phyloP scores from a whole-genome alignment of 2,797 vertebrate genomes.

The Chelmon rostratus region DNA sequence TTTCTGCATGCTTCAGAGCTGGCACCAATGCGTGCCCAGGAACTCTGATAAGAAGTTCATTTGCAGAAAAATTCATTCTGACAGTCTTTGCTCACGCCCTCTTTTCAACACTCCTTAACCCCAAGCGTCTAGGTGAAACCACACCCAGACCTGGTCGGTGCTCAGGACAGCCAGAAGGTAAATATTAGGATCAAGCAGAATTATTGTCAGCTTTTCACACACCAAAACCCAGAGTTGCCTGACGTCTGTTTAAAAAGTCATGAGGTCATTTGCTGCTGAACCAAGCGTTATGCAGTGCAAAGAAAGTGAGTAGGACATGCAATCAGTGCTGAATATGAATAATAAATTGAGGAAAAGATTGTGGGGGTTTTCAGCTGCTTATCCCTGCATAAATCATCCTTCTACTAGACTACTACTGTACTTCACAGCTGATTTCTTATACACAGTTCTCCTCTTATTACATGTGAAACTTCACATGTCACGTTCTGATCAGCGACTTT shows the following conservation, averaged over 20 bases:
- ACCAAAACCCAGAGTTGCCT: constrained; percentile 18
- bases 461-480: background rate
- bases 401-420: constrained; percentile 20
- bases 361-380: constrained; percentile 32
- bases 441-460: background rate
- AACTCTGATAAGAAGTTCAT: background rate
- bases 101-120: background rate
- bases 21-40: background rate
- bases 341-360: constrained; percentile 60
- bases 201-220: constrained; percentile 4
- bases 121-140: background rate
- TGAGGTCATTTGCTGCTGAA: constrained; percentile 55
- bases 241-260: constrained; percentile 54
- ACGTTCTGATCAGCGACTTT: background rate
- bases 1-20: background rate
- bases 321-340: constrained; percentile 55
- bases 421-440: background rate
- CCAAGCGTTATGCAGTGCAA: constrained; percentile 52
- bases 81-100: background rate
- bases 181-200: background rate
- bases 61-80: constrained; percentile 16
- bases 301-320: constrained; percentile 44
- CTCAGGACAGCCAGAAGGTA: background rate
- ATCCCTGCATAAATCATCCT: constrained; percentile 25
- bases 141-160: background rate